Percentiles rank a stretch among this genome's conserved stretches.
These are phyloP conservation scores for Arenaria interpres DNA, from an alignment of 2,113 vertebrate genomes.

Conservation along the genomic window DNA sequence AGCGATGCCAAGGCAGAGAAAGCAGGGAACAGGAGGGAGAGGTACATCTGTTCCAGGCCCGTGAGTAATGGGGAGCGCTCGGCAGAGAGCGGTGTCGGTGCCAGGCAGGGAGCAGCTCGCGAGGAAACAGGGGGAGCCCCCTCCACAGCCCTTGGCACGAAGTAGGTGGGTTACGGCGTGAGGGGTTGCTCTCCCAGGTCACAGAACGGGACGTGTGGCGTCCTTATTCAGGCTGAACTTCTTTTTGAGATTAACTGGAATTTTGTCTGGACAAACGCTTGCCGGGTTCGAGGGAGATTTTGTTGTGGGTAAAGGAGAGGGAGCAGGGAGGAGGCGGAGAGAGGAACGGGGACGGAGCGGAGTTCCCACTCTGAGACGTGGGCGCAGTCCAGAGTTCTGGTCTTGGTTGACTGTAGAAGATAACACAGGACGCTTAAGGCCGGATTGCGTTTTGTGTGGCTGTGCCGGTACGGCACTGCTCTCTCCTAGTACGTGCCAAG, in stretches of 20 bases:
- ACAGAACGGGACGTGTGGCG: background rate
- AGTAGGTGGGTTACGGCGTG: background rate
- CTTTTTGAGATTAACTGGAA: background rate
- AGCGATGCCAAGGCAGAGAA: rapidly evolving
- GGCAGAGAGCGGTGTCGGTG: background rate
- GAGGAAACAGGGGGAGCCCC: background rate
- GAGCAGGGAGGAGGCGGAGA: background rate
- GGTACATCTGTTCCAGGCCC: background rate
- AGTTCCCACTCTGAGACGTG: background rate
- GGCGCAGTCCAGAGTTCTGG: rapidly evolving
- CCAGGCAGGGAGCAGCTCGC: background rate
- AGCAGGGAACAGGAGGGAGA: background rate
- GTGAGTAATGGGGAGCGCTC: background rate
- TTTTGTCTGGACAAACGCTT: background rate
- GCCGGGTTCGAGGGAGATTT: background rate
- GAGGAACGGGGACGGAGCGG: background rate
- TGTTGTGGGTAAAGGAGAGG: background rate
- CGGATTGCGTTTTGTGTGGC: background rate
- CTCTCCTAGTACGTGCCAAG: background rate
- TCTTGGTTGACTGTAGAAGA: background rate
- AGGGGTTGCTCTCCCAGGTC: background rate
- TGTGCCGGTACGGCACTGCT: background rate
- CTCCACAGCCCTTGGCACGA: background rate
- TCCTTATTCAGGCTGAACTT: background rate
- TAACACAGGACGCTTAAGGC: background rate